Evolutionary conservation across 2,113 vertebrate genomes (phyloP).

Genomic region (Elgaria multicarinata): DNA sequence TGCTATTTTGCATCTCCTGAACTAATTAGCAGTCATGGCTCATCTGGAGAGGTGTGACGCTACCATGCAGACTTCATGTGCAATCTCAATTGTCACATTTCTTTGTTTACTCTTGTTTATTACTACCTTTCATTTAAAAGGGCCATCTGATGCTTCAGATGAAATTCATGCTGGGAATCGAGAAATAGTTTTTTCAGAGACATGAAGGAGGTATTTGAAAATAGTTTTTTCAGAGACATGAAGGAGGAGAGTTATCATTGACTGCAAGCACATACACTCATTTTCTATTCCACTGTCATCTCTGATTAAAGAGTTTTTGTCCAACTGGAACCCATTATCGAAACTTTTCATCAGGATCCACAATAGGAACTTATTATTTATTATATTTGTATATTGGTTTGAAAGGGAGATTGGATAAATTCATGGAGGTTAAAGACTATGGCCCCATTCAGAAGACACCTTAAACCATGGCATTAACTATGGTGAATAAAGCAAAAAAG

Average conservation of each 20-base stretch:
- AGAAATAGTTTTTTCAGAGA: too few species aligned
- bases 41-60: neutral
- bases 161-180: neutral
- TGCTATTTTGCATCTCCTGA: neutral
- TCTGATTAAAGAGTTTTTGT: neutral
- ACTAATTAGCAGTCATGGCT: neutral
- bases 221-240: too few species aligned
- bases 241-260: neutral
- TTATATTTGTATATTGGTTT: neutral
- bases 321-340: neutral
- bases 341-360: too few species aligned
- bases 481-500: too few species aligned
- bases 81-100: neutral
- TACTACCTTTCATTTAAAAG: neutral
- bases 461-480: too few species aligned
- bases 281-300: neutral
- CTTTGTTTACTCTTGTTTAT: neutral
- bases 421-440: too few species aligned
- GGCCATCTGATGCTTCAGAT: neutral
- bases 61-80: neutral
- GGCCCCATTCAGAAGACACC: too few species aligned
- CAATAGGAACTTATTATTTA: too few species aligned
- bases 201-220: too few species aligned
- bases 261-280: too few species aligned
- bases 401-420: neutral